Base-by-base conservation (phyloP, 1,140 invertebrate genomes). In the Leucophenga varia region DNA sequence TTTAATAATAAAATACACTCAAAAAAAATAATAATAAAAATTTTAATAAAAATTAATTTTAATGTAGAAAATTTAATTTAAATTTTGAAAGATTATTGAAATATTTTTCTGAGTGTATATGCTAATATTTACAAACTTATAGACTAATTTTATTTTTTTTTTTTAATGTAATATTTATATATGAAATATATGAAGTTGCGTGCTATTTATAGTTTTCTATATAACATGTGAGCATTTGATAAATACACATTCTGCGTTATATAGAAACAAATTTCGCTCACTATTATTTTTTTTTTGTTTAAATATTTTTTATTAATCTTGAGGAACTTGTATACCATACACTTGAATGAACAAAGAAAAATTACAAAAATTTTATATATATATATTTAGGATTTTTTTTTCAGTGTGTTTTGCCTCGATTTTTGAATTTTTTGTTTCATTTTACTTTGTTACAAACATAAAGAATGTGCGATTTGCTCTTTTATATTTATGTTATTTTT, bases 261-360 rank as follows among this genome's bases (percentile, higher is more conserved):
- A 35, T 46, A 38, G n/a, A n/a, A 21, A 54, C 8, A 54, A 56
- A 43, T 51, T 35, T 59, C 61, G 49, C 60, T 58, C 25, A 53
- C 57, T 55, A 63, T n/a, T n/a, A n/a, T 63, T 59, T 57, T 52
- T 43, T 41, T 43, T 55, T 65, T 61, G 57, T n/a, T n/a, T 55
- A 55, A 58, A 61, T 55, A 40, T 65, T n/a, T n/a, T n/a, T 64
- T 25, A 25, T 25, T 67, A 67, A 63, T 67, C 49, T 67, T 63
- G 65, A 70, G 65, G 65, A 70, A 70, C 65, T 70, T 70, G 65
- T 71, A 70, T 70, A 70, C 65, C 65, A 70, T 70, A 70, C 64
- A 67, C 52, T 70, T 69, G 64, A 70, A 70, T 69, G 64, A 69
- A 67, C 64, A 67, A 67, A 67, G 64, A 67, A 67, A 25, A 67